Evolutionary conservation across 1,140 invertebrate species (phyloP).

Genomic region (Dendrolimus punctatus): DNA sequence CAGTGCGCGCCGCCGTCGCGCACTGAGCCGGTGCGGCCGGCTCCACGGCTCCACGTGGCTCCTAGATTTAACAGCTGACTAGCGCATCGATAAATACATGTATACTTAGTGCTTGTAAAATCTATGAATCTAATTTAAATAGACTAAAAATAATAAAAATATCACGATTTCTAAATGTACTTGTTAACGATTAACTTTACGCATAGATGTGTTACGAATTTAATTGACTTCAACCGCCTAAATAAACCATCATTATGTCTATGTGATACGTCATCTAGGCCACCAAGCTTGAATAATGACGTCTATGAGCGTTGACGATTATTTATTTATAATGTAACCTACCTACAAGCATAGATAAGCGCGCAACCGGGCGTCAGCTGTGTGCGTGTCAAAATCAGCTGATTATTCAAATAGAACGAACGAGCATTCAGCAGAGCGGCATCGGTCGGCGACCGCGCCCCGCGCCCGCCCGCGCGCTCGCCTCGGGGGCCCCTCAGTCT

Average conservation of each 20-base stretch:
- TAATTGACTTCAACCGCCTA: slow-evolving; percentile 2
- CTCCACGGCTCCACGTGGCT: slow-evolving; percentile 57
- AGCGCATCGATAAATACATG: slow-evolving; percentile 1
- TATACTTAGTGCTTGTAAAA: too few species aligned
- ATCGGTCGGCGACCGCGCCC: slow-evolving; percentile 52
- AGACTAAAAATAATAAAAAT: neutral
- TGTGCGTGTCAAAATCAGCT: slow-evolving; percentile 72
- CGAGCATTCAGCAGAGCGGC: slow-evolving; percentile 51
- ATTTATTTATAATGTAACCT: slow-evolving; percentile 19
- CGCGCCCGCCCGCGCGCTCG: slow-evolving; percentile 34
- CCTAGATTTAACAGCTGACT: slow-evolving; percentile 42
- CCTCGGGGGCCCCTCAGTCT: slow-evolving; percentile 37
- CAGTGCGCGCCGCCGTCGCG: slow-evolving; percentile 22
- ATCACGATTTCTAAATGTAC: neutral
- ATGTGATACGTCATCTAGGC: slow-evolving; percentile 22
- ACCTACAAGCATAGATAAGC: slow-evolving; percentile 48
- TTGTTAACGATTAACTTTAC: neutral
- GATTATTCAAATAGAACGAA: slow-evolving; percentile 67
- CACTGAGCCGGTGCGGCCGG: slow-evolving; percentile 7
- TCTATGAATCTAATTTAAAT: too few species aligned
- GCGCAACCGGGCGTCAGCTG: slow-evolving; percentile 58
- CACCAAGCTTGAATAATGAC: slow-evolving; percentile 19
- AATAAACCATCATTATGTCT: slow-evolving; percentile 9
- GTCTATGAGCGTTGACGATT: slow-evolving; percentile 22
- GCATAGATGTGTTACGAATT: too few species aligned